These are phyloP conservation scores for Cylloceria caligata DNA, from an alignment of 2,888 invertebrate genomes.

Conservation along the genomic window DNA sequence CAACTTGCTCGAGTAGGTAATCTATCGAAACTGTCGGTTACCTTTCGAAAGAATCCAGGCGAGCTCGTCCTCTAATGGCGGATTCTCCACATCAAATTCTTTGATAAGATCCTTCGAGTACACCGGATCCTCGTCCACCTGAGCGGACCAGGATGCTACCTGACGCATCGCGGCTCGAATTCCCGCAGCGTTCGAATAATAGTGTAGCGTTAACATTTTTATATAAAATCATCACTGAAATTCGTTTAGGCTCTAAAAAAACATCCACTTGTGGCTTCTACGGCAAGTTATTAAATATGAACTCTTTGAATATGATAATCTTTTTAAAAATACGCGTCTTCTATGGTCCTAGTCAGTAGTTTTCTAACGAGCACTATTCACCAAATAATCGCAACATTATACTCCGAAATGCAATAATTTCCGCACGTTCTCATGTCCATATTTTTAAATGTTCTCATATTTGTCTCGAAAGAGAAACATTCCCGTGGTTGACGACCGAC, in stretches of 20 bases:
- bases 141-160: conserved; percentile 86
- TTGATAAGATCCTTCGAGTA: conserved; percentile 94
- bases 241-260: background rate
- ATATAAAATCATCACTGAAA: conserved; percentile 67
- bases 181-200: conserved; percentile 89
- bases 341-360: background rate
- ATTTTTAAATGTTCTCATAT: background rate
- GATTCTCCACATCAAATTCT: conserved; percentile 93
- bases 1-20: background rate
- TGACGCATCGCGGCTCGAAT: conserved; percentile 76
- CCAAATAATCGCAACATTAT: background rate
- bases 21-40: conserved; percentile 71
- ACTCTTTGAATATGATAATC: background rate
- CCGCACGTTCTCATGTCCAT: background rate
- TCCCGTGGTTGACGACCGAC: background rate
- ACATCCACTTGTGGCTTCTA: background rate
- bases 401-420: background rate
- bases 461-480: conserved; percentile 5
- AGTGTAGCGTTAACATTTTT: conserved; percentile 92
- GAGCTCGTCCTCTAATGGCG: conserved; percentile 91
- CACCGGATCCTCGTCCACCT: conserved; percentile 87
- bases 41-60: conserved; percentile 90
- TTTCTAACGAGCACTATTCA: background rate
- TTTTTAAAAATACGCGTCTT: background rate
- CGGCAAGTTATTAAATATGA: no score